Conservation (phyloP, 2,888 invertebrate species). For the Drosophila ustulata region DNA sequence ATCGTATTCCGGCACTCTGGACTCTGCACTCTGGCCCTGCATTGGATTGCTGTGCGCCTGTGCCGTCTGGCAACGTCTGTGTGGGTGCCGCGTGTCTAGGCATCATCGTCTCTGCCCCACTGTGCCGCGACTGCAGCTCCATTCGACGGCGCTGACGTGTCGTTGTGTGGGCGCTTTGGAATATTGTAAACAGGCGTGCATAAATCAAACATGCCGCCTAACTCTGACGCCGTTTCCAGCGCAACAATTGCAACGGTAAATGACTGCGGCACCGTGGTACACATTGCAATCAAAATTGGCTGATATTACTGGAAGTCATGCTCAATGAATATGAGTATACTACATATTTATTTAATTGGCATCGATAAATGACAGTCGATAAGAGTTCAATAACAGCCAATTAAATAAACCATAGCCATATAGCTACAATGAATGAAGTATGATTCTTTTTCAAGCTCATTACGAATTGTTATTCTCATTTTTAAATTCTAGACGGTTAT, state of each 20-base stretch:
- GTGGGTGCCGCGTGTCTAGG: constrained; percentile 51
- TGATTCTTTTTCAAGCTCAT: neutral
- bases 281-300: neutral
- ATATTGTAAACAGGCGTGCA: constrained; percentile 65
- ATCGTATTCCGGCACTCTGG: neutral
- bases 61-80: constrained; percentile 66
- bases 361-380: neutral
- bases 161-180: constrained; percentile 70
- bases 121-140: neutral
- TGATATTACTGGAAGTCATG: neutral
- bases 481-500: too few relatives aligned
- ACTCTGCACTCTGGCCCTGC: neutral
- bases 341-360: neutral
- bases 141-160: constrained; percentile 7
- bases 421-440: neutral
- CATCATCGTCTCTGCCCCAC: constrained; percentile 4
- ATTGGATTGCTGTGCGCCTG: constrained; percentile 56
- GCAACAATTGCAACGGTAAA: constrained; percentile 30
- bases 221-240: constrained; percentile 48
- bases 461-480: too few relatives aligned
- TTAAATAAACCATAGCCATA: neutral
- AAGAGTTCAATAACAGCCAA: neutral
- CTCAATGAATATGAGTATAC: neutral
- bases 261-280: constrained; percentile 25
- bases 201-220: constrained; percentile 41